These are phyloP conservation scores for Oopsacas minuta DNA, from an alignment of 37 sponge, comb jelly and placozoan species.

Conservation along the genomic window DNA sequence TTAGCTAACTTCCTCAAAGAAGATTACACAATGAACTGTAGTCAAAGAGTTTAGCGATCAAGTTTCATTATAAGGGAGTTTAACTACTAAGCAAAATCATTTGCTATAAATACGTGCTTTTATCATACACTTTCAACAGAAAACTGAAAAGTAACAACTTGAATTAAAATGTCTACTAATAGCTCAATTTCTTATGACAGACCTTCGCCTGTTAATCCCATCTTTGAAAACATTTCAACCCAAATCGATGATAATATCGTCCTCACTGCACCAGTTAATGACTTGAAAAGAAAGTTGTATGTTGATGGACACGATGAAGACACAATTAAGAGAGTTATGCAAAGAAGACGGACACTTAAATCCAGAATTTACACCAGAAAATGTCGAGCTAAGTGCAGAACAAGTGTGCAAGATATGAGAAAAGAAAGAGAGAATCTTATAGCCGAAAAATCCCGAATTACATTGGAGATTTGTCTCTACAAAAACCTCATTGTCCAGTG, in stretches of 20 bases:
- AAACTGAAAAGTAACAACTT: background rate
- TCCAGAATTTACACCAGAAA: slow-evolving; percentile 3
- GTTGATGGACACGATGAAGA: slow-evolving; percentile 14
- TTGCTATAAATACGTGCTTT: no score
- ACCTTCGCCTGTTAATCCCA: background rate
- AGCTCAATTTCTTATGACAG: no score
- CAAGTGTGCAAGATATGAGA: background rate
- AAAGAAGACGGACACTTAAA: background rate
- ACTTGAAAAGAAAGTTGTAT: background rate
- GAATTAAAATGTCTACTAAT: no score
- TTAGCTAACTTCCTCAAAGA: no score
- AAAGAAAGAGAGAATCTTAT: background rate
- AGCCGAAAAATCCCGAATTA: background rate
- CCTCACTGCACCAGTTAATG: background rate
- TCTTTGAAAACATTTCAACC: background rate
- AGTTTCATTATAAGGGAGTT: no score
- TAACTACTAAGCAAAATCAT: no score
- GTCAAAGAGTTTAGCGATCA: no score
- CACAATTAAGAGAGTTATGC: background rate
- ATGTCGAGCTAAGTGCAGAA: background rate
- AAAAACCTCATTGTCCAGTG: background rate
- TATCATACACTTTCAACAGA: no score
- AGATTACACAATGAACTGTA: no score
- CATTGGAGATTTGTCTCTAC: background rate
- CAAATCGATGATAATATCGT: background rate